A percentile compares a stretch with the other conserved stretches of the same genome.
Evolutionary conservation across 2,113 vertebrate genomes (phyloP).

Genomic region (Climacteris rufus): DNA sequence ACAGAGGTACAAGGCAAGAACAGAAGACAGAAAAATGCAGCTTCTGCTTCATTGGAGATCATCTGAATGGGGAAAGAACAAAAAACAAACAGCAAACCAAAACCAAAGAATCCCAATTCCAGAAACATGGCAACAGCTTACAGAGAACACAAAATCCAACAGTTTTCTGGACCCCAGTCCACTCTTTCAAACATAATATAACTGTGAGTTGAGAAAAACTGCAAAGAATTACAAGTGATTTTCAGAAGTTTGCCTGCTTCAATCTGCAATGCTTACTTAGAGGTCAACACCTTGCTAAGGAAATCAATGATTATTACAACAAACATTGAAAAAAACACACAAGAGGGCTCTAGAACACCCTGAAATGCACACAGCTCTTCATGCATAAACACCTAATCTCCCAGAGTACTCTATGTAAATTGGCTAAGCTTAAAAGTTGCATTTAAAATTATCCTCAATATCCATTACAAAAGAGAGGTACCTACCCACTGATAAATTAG

Average conservation of each 20-base stretch:
- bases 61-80: fast-evolving
- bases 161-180: not conserved
- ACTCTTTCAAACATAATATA: not conserved
- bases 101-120: not conserved
- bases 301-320: not conserved
- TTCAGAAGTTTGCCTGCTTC: not conserved
- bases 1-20: not conserved
- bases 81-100: not conserved
- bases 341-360: not conserved
- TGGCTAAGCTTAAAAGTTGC: slow-evolving; percentile 23
- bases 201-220: not conserved
- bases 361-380: not conserved
- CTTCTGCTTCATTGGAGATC: not conserved
- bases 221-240: not conserved
- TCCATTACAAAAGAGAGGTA: slow-evolving; percentile 57
- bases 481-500: slow-evolving; percentile 27
- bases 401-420: slow-evolving; percentile 45
- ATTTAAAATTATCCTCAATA: slow-evolving; percentile 55
- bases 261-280: not conserved
- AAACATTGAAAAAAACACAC: not conserved
- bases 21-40: not conserved
- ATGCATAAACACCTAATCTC: not conserved
- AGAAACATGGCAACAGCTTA: not conserved
- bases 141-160: not conserved
- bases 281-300: not conserved